These are phyloP conservation scores for Oncorhynchus gorbuscha DNA, from an alignment of 2,113 vertebrate species.

Conservation along the genomic window DNA sequence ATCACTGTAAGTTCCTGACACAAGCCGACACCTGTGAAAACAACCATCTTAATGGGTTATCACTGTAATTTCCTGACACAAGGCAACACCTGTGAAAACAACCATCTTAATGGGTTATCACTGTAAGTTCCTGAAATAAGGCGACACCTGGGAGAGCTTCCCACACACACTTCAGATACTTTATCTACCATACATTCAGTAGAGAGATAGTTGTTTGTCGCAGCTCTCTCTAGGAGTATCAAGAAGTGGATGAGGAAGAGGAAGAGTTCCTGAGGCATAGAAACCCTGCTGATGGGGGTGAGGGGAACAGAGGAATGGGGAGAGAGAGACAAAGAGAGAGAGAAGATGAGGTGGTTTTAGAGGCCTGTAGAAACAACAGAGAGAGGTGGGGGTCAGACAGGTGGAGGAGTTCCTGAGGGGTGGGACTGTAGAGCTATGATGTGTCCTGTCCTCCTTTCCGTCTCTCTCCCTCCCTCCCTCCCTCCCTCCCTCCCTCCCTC, in stretches of 20 bases:
- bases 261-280: background rate
- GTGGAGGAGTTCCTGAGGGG: slow-evolving; percentile 6
- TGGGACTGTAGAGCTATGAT: background rate
- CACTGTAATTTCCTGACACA: too few relatives aligned
- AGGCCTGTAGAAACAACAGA: background rate
- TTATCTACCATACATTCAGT: slow-evolving; percentile 44
- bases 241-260: background rate
- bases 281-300: background rate
- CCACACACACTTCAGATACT: slow-evolving; percentile 20
- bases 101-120: slow-evolving; percentile 26
- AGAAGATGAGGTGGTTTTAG: slow-evolving; percentile 1
- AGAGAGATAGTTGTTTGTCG: slow-evolving; percentile 25
- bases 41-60: too few relatives aligned
- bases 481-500: slow-evolving; percentile 27
- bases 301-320: background rate
- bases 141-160: background rate
- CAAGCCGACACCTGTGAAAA: too few relatives aligned
- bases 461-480: slow-evolving; percentile 26
- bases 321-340: slow-evolving; percentile 4
- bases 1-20: too few relatives aligned
- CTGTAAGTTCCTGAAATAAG: slow-evolving; percentile 27
- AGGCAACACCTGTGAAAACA: too few relatives aligned
- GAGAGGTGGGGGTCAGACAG: too few relatives aligned
- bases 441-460: slow-evolving; percentile 11
- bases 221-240: background rate